These are phyloP conservation scores for Empis stercorea DNA, from an alignment of 2,888 invertebrate species.

Conservation along the genomic window DNA sequence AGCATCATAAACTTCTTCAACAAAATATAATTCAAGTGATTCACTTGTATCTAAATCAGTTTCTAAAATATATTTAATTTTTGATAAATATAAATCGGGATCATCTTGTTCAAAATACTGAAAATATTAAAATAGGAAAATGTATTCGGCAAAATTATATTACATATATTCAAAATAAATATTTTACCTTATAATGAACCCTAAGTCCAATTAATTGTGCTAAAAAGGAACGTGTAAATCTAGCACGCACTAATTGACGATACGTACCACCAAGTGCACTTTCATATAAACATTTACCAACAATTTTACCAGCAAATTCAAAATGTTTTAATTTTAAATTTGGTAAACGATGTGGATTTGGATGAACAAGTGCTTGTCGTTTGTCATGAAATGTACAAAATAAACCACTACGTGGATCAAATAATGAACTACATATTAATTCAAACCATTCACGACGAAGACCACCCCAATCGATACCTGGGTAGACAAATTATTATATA, in stretches of 20 bases:
- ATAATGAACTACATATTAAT: slow-evolving; percentile 71
- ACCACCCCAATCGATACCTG: slow-evolving; percentile 90
- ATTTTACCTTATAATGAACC: slow-evolving; percentile 74
- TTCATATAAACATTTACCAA: slow-evolving; percentile 91
- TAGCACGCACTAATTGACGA: slow-evolving; percentile 77
- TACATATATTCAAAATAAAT: neutral
- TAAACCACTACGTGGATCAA: slow-evolving; percentile 69
- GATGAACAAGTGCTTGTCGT: slow-evolving; percentile 79
- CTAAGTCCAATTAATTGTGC: slow-evolving; percentile 88
- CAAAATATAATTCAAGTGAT: slow-evolving; percentile 71
- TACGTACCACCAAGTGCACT: slow-evolving; percentile 81
- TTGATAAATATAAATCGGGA: slow-evolving; percentile 83
- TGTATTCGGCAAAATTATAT: neutral
- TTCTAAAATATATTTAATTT: slow-evolving; percentile 84
- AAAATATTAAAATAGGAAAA: neutral
- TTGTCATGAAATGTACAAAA: slow-evolving; percentile 79
- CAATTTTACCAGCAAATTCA: slow-evolving; percentile 86
- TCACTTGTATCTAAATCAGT: slow-evolving; percentile 70
- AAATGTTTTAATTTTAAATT: slow-evolving; percentile 76
- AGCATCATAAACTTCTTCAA: slow-evolving; percentile 77
- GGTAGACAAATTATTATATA: no score
- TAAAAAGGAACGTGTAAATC: slow-evolving; percentile 83
- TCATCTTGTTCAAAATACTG: slow-evolving; percentile 94
- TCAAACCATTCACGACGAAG: slow-evolving; percentile 92
- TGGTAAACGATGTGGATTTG: slow-evolving; percentile 64